phyloP scores from a whole-genome alignment of 2,113 vertebrate genomes.

The Corvus hawaiiensis region DNA sequence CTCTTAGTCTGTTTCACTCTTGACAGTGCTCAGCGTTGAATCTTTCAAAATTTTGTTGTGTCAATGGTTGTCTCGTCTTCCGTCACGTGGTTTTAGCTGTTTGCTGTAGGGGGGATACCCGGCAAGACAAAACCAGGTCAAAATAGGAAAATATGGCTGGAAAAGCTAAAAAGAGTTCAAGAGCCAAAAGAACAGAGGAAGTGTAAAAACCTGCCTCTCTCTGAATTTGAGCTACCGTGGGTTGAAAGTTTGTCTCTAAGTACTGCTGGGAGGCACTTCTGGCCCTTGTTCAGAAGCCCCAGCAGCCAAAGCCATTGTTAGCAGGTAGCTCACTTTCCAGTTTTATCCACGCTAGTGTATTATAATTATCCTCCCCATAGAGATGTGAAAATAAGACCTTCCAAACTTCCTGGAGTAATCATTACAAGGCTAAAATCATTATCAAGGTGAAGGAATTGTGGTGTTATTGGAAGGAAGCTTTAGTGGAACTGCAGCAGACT shows the following conservation, averaged over 20 bases:
- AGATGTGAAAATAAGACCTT: constrained; percentile 7
- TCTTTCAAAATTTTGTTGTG: accelerated
- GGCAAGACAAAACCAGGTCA: background rate
- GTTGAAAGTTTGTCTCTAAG: background rate
- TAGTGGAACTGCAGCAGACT: background rate
- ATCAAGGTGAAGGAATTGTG: background rate
- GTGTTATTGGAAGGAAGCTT: background rate
- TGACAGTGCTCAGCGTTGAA: background rate
- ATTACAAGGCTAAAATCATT: background rate
- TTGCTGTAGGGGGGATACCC: background rate
- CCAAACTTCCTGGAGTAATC: background rate
- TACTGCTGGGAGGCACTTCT: background rate
- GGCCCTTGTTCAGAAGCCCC: background rate
- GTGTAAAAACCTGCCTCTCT: background rate
- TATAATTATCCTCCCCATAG: constrained; percentile 23
- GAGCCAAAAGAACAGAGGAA: background rate
- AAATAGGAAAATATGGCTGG: background rate
- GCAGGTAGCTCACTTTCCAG: constrained; percentile 28
- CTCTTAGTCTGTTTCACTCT: background rate
- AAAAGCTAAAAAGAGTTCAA: background rate
- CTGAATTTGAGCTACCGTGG: background rate
- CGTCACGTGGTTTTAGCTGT: background rate
- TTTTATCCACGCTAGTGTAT: background rate
- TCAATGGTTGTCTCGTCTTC: background rate
- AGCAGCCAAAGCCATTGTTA: background rate